A percentile compares a stretch with the other conserved stretches of the same genome.
phyloP scores from a whole-genome alignment of 92 coral and sea anemone genomes.

The Epizoanthus stellaris region DNA sequence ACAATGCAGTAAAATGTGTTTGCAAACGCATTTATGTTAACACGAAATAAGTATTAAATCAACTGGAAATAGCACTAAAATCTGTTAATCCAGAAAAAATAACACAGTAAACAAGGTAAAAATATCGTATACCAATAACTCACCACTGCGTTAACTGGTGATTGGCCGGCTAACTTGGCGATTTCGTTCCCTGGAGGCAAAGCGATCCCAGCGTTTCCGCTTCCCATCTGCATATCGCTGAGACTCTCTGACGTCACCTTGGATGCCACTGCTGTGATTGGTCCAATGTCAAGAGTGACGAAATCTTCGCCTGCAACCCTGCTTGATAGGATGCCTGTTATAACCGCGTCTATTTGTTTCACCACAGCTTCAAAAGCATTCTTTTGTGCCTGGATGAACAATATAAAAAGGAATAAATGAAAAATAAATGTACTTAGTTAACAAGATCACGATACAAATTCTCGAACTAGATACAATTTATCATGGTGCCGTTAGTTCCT shows the following conservation, averaged over 20 bases:
- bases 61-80: neutral
- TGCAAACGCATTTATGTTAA: no score
- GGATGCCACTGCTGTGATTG: conserved; percentile 3
- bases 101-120: neutral
- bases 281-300: neutral
- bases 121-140: neutral
- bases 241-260: conserved; percentile 13
- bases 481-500: no score
- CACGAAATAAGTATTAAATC: neutral
- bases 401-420: neutral
- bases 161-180: conserved; percentile 28
- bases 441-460: neutral
- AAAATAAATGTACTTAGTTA: neutral
- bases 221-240: neutral
- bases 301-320: conserved; percentile 21
- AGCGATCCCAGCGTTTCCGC: conserved; percentile 2
- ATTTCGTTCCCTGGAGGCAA: conserved; percentile 29
- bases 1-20: no score
- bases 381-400: conserved; percentile 3
- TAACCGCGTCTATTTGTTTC: conserved; percentile 5
- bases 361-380: neutral
- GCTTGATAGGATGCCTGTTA: neutral
- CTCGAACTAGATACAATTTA: no score
- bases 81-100: neutral
- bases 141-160: conserved; percentile 17